Percentiles rank a stretch among this genome's conserved stretches.
Evolutionary conservation across 2,113 vertebrate genomes (phyloP).

Genomic region (Nibea coibor): DNA sequence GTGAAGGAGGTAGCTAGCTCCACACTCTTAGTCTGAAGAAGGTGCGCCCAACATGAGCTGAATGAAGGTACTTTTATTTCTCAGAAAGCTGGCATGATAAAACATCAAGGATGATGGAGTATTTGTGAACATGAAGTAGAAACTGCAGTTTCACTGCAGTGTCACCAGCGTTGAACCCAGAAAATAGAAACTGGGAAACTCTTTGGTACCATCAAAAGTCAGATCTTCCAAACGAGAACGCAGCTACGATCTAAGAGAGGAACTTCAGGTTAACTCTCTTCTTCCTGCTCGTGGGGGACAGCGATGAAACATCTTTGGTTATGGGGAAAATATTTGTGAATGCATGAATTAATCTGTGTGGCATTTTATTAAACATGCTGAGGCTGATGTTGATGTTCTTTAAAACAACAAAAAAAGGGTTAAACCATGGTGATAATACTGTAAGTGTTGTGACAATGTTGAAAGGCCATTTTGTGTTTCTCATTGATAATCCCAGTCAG

Average conservation of each 20-base stretch:
- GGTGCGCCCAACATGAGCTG: neutral
- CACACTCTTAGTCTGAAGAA: neutral
- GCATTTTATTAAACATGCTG: neutral
- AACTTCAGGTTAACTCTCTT: neutral
- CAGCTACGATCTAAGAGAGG: neutral
- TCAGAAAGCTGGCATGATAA: neutral
- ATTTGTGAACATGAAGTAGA: neutral
- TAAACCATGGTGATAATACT: neutral
- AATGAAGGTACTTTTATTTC: neutral
- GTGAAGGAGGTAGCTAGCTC: conserved; percentile 1
- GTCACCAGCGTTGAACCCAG: neutral
- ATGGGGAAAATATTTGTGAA: neutral
- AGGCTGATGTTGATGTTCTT: neutral
- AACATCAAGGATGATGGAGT: neutral
- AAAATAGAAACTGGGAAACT: neutral
- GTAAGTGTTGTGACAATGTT: neutral
- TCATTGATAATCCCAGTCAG: neutral
- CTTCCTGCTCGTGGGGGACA: neutral
- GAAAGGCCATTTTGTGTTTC: conserved; percentile 40
- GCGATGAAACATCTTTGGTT: neutral
- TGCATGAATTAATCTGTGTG: neutral
- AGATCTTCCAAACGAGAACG: neutral
- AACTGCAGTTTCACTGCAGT: neutral
- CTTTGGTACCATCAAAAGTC: conserved; percentile 36
- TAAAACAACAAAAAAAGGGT: neutral